A percentile compares a stretch with the other conserved stretches of the same genome.
These are phyloP conservation scores for Gonocerus acuteangulatus DNA, from an alignment of 2,888 invertebrate species.

Conservation along the genomic window DNA sequence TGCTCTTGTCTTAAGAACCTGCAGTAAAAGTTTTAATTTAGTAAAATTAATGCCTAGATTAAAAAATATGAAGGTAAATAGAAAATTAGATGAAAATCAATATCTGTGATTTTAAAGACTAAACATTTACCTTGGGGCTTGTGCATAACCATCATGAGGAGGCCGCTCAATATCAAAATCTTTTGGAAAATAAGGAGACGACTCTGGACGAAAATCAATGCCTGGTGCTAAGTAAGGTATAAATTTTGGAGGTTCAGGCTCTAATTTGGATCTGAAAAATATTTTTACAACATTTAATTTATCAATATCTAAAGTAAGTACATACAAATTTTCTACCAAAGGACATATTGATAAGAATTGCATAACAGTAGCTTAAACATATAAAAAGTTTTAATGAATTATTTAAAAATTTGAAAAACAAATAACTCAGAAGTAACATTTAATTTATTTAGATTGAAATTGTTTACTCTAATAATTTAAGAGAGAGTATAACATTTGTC, in stretches of 20 bases:
- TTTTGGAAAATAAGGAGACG: slow-evolving; percentile 81
- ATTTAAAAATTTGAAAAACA: no score
- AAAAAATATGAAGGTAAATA: not conserved
- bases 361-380: no score
- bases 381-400: no score
- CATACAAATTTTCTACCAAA: no score
- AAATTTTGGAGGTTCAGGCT: slow-evolving; percentile 71
- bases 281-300: no score
- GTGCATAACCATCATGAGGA: slow-evolving; percentile 73
- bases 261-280: slow-evolving; percentile 56
- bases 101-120: not conserved
- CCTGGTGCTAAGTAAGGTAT: slow-evolving; percentile 72
- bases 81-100: not conserved
- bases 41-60: not conserved
- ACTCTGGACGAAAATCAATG: slow-evolving; percentile 74
- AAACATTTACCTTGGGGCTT: slow-evolving; percentile 63
- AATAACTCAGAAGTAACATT: no score
- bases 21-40: slow-evolving; percentile 11
- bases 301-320: no score
- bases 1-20: slow-evolving; percentile 78
- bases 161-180: slow-evolving; percentile 86
- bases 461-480: no score
- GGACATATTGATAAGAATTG: no score
- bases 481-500: no score
- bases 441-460: no score